These are phyloP conservation scores for Myodes glareolus DNA, from an alignment of 2,113 vertebrate species.

Conservation along the genomic window DNA sequence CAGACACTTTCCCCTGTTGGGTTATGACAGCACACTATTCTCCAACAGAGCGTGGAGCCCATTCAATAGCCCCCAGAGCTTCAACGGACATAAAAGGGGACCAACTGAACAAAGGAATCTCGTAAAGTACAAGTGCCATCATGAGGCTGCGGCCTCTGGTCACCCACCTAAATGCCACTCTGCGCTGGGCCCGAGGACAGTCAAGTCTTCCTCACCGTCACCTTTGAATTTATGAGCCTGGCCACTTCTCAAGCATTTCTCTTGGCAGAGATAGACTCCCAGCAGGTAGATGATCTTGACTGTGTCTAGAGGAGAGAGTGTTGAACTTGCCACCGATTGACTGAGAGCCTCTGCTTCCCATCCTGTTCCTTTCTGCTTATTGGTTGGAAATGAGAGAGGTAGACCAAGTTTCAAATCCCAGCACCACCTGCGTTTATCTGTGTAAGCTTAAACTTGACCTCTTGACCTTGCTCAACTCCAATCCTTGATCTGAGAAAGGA, in stretches of 20 bases:
- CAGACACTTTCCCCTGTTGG: not conserved
- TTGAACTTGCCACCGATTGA: not conserved
- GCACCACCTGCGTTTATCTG: not conserved
- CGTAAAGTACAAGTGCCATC: not conserved
- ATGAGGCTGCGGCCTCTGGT: not conserved
- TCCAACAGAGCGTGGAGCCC: not conserved
- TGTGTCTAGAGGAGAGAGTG: not conserved
- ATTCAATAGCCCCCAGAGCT: not conserved
- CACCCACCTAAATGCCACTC: conserved; percentile 25
- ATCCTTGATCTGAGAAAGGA: not conserved
- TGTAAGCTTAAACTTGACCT: not conserved
- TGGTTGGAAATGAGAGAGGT: not conserved
- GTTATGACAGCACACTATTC: not conserved
- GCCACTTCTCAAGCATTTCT: not conserved
- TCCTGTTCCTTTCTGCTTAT: not conserved
- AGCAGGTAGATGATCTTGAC: conserved; percentile 54
- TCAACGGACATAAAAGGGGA: not conserved
- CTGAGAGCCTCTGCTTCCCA: not conserved
- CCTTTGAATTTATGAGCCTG: conserved; percentile 52
- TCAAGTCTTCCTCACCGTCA: conserved; percentile 35
- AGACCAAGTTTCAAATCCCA: not conserved
- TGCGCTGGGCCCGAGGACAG: not conserved
- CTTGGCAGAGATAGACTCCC: conserved; percentile 45
- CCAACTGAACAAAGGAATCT: conserved; percentile 25
- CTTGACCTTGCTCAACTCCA: not conserved